Base-by-base conservation (phyloP, 2,888 invertebrate species). In the Cephus nigrinus region DNA sequence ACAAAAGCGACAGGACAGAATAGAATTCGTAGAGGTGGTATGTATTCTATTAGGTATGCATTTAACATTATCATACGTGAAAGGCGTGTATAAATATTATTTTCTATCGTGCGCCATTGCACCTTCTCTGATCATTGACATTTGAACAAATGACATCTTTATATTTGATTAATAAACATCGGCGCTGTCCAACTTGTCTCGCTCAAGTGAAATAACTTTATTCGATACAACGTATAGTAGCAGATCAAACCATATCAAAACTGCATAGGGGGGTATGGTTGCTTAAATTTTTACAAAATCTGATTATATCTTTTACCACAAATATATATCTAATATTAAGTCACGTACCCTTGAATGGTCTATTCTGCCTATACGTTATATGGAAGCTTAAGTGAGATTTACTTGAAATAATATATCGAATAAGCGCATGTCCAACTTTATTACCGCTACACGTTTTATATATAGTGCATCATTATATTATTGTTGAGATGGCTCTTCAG, bases 131-230 rank as follows among this genome's bases (percentile, higher is more conserved):
- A 33, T 71, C 71, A 33, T 71, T 15, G 33, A 33, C 23, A 75
- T 68, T 75, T 71, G 76, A 68, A 78, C 79, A 75, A 80, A 82
- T 79, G 80, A 84, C 80, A 78, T 82, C 83, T 82, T 80, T 84
- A 84, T 79, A 84, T 81, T 84, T 84, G 82, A 82, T 84, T 85
- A 23, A 55, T 55, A 55, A 55, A 23, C 23, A 55, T 55, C 55
- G 23, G 23, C 23, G 55, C 55, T 55, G 55, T 55, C 55, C 55
- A 55, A 55, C 55, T 23, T 23, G 55, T 55, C 55, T 55, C 55
- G 55, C 55, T 55, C 55, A 23, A 55, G 23, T 55, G 55, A 23
- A 23, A 55, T 23, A 23, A 55, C 55, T 23, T 55, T 55, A 55
- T 55, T 55, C 55, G 55, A 55, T 55, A 55, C 23, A 55, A 55